phyloP scores from a whole-genome alignment of 2,113 vertebrate species.

The Rhinolophus sinicus region DNA sequence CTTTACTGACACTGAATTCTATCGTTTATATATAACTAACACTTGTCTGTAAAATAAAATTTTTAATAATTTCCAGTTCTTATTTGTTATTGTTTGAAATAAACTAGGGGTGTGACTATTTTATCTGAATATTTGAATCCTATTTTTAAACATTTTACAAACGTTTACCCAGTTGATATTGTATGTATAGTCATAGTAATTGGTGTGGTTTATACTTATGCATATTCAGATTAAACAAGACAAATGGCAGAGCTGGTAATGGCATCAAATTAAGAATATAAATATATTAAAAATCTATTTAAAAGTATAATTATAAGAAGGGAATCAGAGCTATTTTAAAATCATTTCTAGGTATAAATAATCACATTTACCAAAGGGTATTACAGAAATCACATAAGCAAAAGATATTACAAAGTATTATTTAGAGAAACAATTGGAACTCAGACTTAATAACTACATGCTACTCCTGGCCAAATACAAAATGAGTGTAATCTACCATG shows the following conservation, averaged over 20 bases:
- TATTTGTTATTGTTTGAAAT: constrained; percentile 53
- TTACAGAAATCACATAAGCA: constrained; percentile 66
- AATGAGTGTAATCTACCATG: constrained; percentile 78
- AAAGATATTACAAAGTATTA: constrained; percentile 69
- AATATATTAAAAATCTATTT: constrained; percentile 51
- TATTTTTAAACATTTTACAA: background rate
- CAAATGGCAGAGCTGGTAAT: constrained; percentile 46
- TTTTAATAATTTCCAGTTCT: background rate
- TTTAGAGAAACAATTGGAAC: constrained; percentile 71
- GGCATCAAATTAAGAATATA: constrained; percentile 55
- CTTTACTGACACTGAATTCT: constrained; percentile 47
- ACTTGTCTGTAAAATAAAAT: constrained; percentile 49
- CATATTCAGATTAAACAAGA: constrained; percentile 61
- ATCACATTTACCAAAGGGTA: constrained; percentile 65
- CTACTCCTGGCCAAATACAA: constrained; percentile 75
- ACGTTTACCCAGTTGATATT: constrained; percentile 29
- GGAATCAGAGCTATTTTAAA: constrained; percentile 54
- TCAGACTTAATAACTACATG: constrained; percentile 72
- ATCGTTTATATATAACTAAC: background rate
- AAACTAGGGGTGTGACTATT: constrained; percentile 44
- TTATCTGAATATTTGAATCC: constrained; percentile 55
- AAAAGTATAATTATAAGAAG: constrained; percentile 65
- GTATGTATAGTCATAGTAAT: constrained; percentile 30
- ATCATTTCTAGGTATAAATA: constrained; percentile 64
- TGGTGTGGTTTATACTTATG: constrained; percentile 56